phyloP scores from a whole-genome alignment of 2,888 invertebrate genomes.

The Scelioninae gen. 1 region DNA sequence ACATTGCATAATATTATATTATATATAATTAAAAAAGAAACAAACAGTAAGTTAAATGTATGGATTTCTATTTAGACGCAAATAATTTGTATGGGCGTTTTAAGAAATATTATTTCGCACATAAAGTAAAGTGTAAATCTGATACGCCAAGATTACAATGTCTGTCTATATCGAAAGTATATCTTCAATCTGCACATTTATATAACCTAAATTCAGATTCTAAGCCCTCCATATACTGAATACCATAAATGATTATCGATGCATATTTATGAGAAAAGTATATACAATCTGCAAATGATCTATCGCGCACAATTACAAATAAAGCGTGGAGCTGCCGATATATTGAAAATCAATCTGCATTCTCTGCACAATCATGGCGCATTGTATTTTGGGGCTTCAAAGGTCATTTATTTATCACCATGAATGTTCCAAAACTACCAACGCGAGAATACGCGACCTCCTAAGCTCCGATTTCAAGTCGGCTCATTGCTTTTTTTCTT shows the following conservation, averaged over 20 bases:
- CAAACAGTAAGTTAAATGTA: too few relatives aligned
- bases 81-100: too few relatives aligned
- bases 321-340: conserved; percentile 29
- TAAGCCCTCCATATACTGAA: conserved; percentile 4
- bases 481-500: conserved; percentile 35
- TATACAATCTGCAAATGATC: conserved; percentile 40
- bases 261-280: conserved; percentile 59
- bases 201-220: too few relatives aligned
- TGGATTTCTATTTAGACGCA: too few relatives aligned
- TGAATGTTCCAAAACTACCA: conserved; percentile 26
- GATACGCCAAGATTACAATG: too few relatives aligned
- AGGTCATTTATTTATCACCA: conserved; percentile 54
- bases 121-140: too few relatives aligned
- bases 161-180: too few relatives aligned
- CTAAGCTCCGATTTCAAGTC: conserved; percentile 34
- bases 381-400: conserved; percentile 49
- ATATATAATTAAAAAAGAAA: too few relatives aligned
- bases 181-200: too few relatives aligned
- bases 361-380: conserved; percentile 51
- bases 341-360: conserved; percentile 66
- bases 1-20: too few relatives aligned
- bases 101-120: too few relatives aligned
- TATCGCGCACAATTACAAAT: conserved; percentile 56
- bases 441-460: conserved; percentile 34
- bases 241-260: conserved; percentile 43